Base-by-base conservation (phyloP, 2,113 vertebrate genomes). In the Rhinoptilus africanus region DNA sequence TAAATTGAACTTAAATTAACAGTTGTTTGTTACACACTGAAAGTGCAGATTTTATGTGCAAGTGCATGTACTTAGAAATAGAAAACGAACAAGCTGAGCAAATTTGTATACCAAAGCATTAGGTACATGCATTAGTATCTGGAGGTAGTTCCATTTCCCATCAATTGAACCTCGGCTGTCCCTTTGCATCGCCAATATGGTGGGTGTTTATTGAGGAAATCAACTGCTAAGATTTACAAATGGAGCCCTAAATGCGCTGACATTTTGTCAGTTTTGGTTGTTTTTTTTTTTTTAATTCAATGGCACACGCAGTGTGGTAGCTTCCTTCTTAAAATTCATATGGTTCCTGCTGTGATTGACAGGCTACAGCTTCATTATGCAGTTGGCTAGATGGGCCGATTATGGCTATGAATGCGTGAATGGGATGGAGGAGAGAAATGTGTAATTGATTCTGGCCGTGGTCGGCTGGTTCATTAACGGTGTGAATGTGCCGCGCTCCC, bases 401-500 rank as follows among this genome's bases (percentile, higher is more conserved):
- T 96, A 97, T 93, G 97, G 97, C 98, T 98, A 73, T 97, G 98
- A 98, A 98, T 98, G 97, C 94, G 83, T 97, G 97, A 99, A 98
- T 95, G 98, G 97, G 97, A 91, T 91, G 97, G 97, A 98, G 98
- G 98, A 98, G 98, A 97, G 97, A 97, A 97, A 98, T 43, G 72
- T 93, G 96, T 98, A 98, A 99, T 98, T 99, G 98, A 98, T 99
- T 99, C 98, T 98, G 98, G 97, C 98, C 93, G 95, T 97, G 95
- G 96, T 96, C 94, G 95, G 96, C 96, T 79, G 96, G 97, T 98
- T 99, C 97, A 97, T 99, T 98, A 99, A 97, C 76, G 87, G 91
- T 97, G 98, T 97, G 98, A 98, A 98, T 96, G 93, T 72, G 74
- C 96, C 93, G 43, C 48, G 5, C 51, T 84, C 12, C 2, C 9